Base-by-base conservation (phyloP, 2,113 vertebrate genomes). In the Balaeniceps rex region DNA sequence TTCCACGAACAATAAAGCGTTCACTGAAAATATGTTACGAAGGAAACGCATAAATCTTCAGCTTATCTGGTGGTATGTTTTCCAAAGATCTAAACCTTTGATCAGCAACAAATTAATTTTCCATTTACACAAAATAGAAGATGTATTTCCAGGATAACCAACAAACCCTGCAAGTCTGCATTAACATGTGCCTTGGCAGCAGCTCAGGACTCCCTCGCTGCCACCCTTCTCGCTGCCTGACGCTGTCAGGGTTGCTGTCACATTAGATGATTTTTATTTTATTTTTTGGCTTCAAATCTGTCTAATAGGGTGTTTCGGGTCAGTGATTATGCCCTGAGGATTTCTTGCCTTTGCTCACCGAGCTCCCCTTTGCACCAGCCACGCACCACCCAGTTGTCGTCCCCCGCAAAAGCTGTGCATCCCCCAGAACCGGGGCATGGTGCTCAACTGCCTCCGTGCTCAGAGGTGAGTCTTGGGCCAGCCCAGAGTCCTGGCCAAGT, bases 61-160 rank as follows among this genome's bases (percentile, higher is more conserved):
- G 91, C 94, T 98, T 97, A 95, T 98, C 96, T 98, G 90, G 90
- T 54, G 83, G 93, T 83, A 90, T 65, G 63, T 88, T 97, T 96
- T 90, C 95, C 85, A 96, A 94, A 96, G 78, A 97, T 91, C 93
- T 94, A 93, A 95, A 91, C 54, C 79, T 97, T 90, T 93, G 93
- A 98, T 94, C 91, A 95, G 94, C 93, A 95, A 89, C 78, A 70
- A 98, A 97, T 93, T 98, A 95, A 97, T 97, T 97, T 97, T 98
- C 96, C 96, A 98, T 97, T 98, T 97, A 97, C 85, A 97, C 81
- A 97, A 96, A 34, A 91, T 2, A 96, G 84, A 88, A 97, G 84
- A 98, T 83, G 79, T 74, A 94, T 94, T 97, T 97, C 91, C 68
- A 96, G 95, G 96, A 97, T 97, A 98, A 97, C 91, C 46, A 94